Evolutionary conservation across 2,888 invertebrate species (phyloP).

Genomic region (Ophonus ardosiacus): DNA sequence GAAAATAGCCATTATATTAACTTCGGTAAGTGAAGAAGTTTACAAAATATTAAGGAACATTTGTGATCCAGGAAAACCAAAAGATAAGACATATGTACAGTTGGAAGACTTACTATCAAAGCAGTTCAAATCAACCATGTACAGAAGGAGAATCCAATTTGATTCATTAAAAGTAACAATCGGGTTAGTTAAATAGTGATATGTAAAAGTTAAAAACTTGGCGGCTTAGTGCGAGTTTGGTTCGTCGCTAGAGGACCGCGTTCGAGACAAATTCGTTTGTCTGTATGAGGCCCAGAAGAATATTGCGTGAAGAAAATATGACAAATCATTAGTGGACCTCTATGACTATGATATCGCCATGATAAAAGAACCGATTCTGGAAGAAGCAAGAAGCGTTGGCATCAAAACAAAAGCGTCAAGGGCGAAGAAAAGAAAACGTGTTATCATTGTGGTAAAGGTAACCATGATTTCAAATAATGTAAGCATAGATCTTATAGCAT

Average conservation of each 20-base stretch:
- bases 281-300: conserved; percentile 56
- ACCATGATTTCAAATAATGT: not conserved
- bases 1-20: conserved; percentile 64
- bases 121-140: conserved; percentile 63
- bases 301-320: conserved; percentile 45
- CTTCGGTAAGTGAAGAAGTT: conserved; percentile 55
- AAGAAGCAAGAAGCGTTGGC: not conserved
- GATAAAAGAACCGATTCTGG: conserved; percentile 20
- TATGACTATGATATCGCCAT: conserved; percentile 55
- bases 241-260: not conserved
- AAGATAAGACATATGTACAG: conserved; percentile 59
- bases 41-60: conserved; percentile 65
- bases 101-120: conserved; percentile 12
- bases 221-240: conserved; percentile 65
- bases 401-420: not conserved
- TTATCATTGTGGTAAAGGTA: not conserved
- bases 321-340: conserved; percentile 21
- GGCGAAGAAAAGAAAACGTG: not conserved
- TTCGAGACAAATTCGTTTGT: conserved; percentile 61
- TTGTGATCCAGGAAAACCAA: conserved; percentile 65
- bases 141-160: conserved; percentile 48
- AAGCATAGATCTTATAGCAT: not conserved
- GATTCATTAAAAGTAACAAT: conserved; percentile 52
- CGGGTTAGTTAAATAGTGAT: conserved; percentile 62
- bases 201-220: conserved; percentile 62